Evolutionary conservation across 2,888 invertebrate genomes (phyloP).

Genomic region (Theristus sp.): DNA sequence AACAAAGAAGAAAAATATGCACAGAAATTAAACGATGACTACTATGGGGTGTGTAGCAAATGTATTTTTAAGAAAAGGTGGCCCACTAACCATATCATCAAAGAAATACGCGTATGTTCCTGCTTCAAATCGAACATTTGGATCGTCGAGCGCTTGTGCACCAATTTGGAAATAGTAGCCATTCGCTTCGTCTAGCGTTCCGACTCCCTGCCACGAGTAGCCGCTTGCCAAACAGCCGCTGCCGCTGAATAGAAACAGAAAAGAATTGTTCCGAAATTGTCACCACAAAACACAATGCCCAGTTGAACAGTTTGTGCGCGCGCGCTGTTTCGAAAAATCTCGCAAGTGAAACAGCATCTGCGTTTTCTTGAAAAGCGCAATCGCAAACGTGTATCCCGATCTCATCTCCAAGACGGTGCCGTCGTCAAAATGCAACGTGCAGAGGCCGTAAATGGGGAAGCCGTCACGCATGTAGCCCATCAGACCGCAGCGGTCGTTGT

Average conservation of each 20-base stretch:
- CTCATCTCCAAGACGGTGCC: neutral
- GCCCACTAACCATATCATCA: neutral
- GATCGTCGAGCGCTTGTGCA: neutral
- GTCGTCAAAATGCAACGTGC: neutral
- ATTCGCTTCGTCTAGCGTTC: neutral
- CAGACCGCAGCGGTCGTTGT: neutral
- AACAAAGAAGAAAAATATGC: neutral
- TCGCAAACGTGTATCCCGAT: neutral
- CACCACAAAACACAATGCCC: too few relatives aligned
- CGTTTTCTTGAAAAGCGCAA: neutral
- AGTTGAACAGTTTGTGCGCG: too few relatives aligned
- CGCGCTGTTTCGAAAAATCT: too few relatives aligned
- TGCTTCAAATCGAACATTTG: neutral
- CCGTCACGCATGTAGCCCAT: neutral
- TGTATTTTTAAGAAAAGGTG: neutral
- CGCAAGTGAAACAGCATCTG: too few relatives aligned
- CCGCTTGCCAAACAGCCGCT: too few relatives aligned
- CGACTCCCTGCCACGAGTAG: too few relatives aligned
- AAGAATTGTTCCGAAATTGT: too few relatives aligned
- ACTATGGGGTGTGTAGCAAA: too few relatives aligned
- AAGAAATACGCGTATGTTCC: neutral
- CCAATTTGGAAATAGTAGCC: neutral
- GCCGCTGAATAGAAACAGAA: too few relatives aligned
- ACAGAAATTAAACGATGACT: too few relatives aligned
- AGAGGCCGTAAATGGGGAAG: neutral